A percentile compares a stretch with the other conserved stretches of the same genome.
Evolutionary conservation across 2,888 invertebrate species (phyloP).

Genomic region (Apamea anceps): DNA sequence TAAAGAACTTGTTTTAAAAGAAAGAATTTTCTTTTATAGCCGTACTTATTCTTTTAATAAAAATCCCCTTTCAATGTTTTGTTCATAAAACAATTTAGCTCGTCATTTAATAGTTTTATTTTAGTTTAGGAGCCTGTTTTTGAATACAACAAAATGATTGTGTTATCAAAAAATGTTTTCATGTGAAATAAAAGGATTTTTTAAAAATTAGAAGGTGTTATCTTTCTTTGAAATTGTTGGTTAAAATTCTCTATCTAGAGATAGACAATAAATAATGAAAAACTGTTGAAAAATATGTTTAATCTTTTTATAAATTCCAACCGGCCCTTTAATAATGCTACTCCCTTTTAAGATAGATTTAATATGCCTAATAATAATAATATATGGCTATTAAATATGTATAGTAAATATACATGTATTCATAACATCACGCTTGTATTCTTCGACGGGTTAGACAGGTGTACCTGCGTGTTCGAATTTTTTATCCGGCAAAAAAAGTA

Average conservation of each 20-base stretch:
- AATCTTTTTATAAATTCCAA: not conserved
- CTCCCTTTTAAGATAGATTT: not conserved
- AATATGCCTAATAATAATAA: not conserved
- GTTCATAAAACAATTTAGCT: slow-evolving; percentile 15
- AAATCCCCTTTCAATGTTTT: slow-evolving; percentile 9
- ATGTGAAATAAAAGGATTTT: not conserved
- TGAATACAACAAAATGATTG: not conserved
- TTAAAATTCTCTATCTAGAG: not conserved
- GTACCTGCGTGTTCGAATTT: too few species aligned
- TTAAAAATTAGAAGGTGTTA: too few species aligned
- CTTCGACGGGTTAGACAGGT: too few species aligned
- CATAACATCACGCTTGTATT: too few species aligned
- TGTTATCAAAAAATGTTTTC: not conserved
- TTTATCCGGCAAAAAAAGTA: too few species aligned
- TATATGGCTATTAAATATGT: not conserved
- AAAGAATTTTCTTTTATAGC: slow-evolving; percentile 2
- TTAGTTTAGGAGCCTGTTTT: not conserved
- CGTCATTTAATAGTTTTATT: not conserved
- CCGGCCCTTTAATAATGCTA: not conserved
- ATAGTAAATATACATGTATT: too few species aligned
- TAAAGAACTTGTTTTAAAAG: slow-evolving; percentile 12
- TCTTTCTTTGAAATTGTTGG: not conserved
- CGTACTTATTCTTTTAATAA: not conserved
- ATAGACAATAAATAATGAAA: not conserved
- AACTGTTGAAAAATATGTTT: not conserved